Base-by-base conservation (phyloP, 2,797 vertebrate species). In the Chaenodraco wilsoni region DNA sequence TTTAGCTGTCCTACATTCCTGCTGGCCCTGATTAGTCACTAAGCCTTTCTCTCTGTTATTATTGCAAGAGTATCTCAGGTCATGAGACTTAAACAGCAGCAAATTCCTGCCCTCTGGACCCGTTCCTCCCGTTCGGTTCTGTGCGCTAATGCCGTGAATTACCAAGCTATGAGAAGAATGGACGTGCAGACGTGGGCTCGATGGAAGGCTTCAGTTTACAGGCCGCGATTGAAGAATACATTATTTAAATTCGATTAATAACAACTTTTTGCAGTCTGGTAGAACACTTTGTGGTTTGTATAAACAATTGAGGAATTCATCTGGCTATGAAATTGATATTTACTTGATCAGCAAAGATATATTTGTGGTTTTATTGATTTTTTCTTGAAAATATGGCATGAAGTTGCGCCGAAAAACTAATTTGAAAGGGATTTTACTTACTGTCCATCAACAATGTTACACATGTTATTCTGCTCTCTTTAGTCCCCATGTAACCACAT, bases 61-160 rank as follows among this genome's bases (percentile, higher is more conserved):
- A 87, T 64, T 88, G 72, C 83, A 82, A 85, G 65, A 87, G 65
- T 86, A 86, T 91, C 88, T 85, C 70, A 84, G 86, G 88, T 91
- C 91, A 90, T 87, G 62, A 86, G 85, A 91, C 77, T 88, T 86
- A 76, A 92, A 92, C 79, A 80, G 71, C 76, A 78, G 76, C 27
- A 79, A 83, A 88, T 89, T 87, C 83, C 87, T 89, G 81, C 77
- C 83, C 82, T 78, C 84, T 79, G 68, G 77, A 81, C 74, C 33
- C 5, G 1, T 12, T 11, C 60, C 31, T 56, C 56, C 59, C 19
- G 61, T 84, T 67, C 63, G 50, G 50, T 80, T 83, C 51, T 79
- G 45, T 87, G 78, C 59, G 59, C 87, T 90, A 87, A 79, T 62
- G 62, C 67, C 11, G 52, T 59, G 86, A 87, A 82, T 85, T 83